phyloP scores from a whole-genome alignment of 1,140 invertebrate genomes.

The Drosophila santomea region DNA sequence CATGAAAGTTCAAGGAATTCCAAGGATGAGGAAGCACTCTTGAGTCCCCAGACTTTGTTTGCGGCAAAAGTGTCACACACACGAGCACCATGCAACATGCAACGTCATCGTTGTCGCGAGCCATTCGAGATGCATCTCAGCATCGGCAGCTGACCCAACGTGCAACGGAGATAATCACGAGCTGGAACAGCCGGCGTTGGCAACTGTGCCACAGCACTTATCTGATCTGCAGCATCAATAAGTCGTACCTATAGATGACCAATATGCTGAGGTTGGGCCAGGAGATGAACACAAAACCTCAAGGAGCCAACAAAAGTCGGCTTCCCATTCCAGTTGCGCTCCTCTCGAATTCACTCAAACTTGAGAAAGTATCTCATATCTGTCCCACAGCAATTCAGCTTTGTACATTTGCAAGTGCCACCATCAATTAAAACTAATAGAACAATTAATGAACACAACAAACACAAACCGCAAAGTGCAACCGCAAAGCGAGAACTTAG shows the following conservation, averaged over 20 bases:
- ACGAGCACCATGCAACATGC: conserved; percentile 36
- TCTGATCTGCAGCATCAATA: conserved; percentile 68
- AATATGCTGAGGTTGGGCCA: conserved; percentile 31
- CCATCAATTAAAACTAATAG: conserved; percentile 81
- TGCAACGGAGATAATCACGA: conserved; percentile 53
- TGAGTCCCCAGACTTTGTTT: background rate
- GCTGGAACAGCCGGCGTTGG: conserved; percentile 20
- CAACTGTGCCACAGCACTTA: conserved; percentile 50
- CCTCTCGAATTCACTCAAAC: conserved; percentile 5
- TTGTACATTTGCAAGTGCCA: conserved; percentile 64
- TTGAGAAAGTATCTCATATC: conserved; percentile 22
- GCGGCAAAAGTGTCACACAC: conserved; percentile 66
- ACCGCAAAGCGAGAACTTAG: conserved; percentile 55
- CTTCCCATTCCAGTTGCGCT: background rate
- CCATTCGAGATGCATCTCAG: conserved; percentile 55
- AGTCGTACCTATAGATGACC: conserved; percentile 42
- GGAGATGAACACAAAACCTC: background rate
- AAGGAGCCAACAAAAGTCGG: background rate
- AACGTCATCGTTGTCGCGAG: conserved; percentile 69
- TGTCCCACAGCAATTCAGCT: conserved; percentile 56
- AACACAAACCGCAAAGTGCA: conserved; percentile 60
- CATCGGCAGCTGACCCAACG: conserved; percentile 51
- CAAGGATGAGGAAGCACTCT: conserved; percentile 71
- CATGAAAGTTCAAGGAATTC: conserved; percentile 47
- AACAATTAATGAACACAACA: conserved; percentile 70